Evolutionary conservation across 2,113 vertebrate species (phyloP).

Genomic region (Gadus macrocephalus): DNA sequence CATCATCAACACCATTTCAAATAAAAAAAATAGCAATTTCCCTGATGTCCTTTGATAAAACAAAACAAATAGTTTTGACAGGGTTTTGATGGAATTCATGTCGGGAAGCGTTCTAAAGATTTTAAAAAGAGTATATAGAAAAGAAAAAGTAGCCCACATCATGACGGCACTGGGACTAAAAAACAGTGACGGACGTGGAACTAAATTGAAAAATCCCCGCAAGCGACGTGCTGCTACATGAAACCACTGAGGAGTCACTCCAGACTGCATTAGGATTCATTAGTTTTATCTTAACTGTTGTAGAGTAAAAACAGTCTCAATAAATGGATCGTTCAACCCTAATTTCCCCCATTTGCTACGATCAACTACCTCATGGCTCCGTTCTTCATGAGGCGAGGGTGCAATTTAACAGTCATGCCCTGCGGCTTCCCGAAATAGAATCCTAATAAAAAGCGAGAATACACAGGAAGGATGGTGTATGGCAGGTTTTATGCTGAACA

Average conservation of each 20-base stretch:
- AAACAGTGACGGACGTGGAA: slow-evolving; percentile 34
- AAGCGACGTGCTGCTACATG: slow-evolving; percentile 24
- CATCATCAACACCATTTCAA: too few relatives aligned
- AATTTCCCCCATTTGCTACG: slow-evolving; percentile 32
- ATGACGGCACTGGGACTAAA: slow-evolving; percentile 8
- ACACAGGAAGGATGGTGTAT: too few relatives aligned
- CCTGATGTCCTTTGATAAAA: too few relatives aligned
- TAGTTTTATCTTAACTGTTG: slow-evolving; percentile 38
- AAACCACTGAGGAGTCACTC: slow-evolving; percentile 23
- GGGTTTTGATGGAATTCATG: not conserved
- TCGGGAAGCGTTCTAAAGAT: not conserved
- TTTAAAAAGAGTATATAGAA: not conserved
- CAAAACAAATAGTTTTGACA: too few relatives aligned
- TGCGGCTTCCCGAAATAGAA: slow-evolving; percentile 7
- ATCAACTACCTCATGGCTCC: slow-evolving; percentile 30
- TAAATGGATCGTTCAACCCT: slow-evolving; percentile 49
- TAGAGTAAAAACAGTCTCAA: slow-evolving; percentile 36
- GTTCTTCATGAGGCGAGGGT: slow-evolving; percentile 10
- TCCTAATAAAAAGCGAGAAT: too few relatives aligned
- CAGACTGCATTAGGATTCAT: slow-evolving; percentile 44
- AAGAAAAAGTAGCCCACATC: slow-evolving; percentile 6
- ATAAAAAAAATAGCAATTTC: too few relatives aligned
- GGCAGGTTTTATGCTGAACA: too few relatives aligned
- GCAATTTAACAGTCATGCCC: not conserved
- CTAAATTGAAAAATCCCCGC: slow-evolving; percentile 28